A percentile compares a stretch with the other conserved stretches of the same genome.
phyloP scores from a whole-genome alignment of 2,113 vertebrate genomes.

The Archocentrus centrarchus region DNA sequence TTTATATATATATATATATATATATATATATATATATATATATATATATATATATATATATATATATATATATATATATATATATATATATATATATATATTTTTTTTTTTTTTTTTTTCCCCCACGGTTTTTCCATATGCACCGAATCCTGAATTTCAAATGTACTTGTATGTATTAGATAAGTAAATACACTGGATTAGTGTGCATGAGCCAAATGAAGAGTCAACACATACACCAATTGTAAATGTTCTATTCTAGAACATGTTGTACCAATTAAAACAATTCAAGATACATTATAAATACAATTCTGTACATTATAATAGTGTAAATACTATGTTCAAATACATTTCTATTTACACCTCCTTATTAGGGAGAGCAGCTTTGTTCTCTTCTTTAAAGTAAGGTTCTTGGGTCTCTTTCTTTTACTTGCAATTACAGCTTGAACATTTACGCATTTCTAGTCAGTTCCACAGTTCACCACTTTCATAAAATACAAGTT shows the following conservation, averaged over 20 bases:
- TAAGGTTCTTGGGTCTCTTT: conserved; percentile 86
- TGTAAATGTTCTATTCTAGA: conserved; percentile 94
- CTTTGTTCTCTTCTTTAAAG: conserved; percentile 87
- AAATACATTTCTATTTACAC: conserved; percentile 90
- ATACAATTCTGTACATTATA: conserved; percentile 97
- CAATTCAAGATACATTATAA: conserved; percentile 88
- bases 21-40: too few relatives aligned
- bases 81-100: too few relatives aligned
- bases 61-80: too few relatives aligned
- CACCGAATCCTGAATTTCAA: too few relatives aligned
- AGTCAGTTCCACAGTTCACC: conserved; percentile 68
- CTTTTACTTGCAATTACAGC: conserved; percentile 80
- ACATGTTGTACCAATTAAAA: conserved; percentile 95
- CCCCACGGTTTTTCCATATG: too few relatives aligned
- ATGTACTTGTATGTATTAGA: too few relatives aligned
- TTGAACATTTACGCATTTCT: conserved; percentile 73
- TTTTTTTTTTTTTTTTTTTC: too few relatives aligned
- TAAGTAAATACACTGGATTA: background rate
- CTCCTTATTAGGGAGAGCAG: conserved; percentile 89
- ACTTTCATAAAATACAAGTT: conserved; percentile 59
- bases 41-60: too few relatives aligned
- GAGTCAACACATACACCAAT: conserved; percentile 61
- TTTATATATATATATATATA: too few relatives aligned
- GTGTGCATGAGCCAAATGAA: conserved; percentile 33
- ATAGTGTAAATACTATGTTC: conserved; percentile 89